Percentiles rank a stretch among this genome's conserved stretches.
These are phyloP conservation scores for Cryptus armator DNA, from an alignment of 2,888 invertebrate species.

Conservation along the genomic window DNA sequence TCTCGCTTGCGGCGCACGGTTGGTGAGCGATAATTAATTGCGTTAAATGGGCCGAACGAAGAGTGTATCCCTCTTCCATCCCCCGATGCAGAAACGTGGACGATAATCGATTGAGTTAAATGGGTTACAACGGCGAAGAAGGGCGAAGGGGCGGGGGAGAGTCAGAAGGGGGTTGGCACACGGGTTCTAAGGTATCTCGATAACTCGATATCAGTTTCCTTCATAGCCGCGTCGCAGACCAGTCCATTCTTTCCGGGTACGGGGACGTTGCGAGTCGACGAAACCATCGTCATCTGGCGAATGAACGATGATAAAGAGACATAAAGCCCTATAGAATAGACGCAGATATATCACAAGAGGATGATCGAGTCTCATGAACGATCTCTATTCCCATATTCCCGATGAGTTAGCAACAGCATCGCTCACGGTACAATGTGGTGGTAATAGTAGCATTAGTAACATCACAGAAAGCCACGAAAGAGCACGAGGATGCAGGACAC, in stretches of 20 bases:
- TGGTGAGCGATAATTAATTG: conserved; percentile 63
- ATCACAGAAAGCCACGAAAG: neutral
- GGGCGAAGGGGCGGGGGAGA: neutral
- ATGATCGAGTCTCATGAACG: conserved; percentile 9
- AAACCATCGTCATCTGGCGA: conserved; percentile 21
- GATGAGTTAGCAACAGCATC: neutral
- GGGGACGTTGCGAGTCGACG: neutral
- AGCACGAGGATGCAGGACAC: neutral
- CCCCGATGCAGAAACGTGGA: conserved; percentile 23
- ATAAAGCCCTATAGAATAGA: neutral
- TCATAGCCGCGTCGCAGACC: conserved; percentile 23
- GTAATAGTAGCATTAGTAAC: neutral
- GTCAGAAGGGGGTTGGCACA: neutral
- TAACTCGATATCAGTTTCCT: conserved; percentile 63
- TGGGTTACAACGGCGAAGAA: conserved; percentile 54
- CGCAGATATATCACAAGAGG: neutral
- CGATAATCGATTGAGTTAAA: conserved; percentile 67
- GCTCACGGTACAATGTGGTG: neutral
- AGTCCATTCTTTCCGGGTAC: conserved; percentile 49
- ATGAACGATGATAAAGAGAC: neutral
- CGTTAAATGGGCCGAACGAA: conserved; percentile 51
- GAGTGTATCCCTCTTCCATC: conserved; percentile 14
- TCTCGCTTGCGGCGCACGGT: conserved; percentile 35
- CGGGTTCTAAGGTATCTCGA: conserved; percentile 58
- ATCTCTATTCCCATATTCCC: neutral